Conservation (phyloP, 1,140 invertebrate genomes). For the Nephotettix cincticeps region DNA sequence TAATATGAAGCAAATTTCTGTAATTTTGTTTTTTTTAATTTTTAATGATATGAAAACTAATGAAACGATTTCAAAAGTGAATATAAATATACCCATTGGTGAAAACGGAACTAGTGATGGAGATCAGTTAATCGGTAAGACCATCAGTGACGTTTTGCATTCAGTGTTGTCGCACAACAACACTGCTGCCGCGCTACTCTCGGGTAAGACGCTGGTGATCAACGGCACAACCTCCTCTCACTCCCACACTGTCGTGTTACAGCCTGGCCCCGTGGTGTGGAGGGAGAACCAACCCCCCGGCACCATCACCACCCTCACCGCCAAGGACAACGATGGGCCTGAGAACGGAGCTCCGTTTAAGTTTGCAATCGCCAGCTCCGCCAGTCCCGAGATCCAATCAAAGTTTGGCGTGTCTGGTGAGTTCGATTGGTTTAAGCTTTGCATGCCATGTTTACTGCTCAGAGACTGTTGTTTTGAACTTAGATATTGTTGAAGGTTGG, state of each 20-base stretch:
- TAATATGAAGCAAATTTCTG: too few species aligned
- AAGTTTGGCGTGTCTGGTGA: conserved; percentile 69
- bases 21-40: too few species aligned
- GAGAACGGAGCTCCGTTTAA: conserved; percentile 81
- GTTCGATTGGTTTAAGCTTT: conserved; percentile 28
- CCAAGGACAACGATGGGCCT: conserved; percentile 75
- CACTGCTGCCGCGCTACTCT: neutral
- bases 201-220: too few species aligned
- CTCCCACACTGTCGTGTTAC: neutral
- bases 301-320: conserved; percentile 66
- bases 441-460: conserved; percentile 28
- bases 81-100: too few species aligned
- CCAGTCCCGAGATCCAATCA: conserved; percentile 62
- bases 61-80: too few species aligned
- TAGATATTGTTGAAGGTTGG: too few species aligned
- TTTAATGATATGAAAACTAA: too few species aligned
- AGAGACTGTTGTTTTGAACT: too few species aligned
- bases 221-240: too few species aligned
- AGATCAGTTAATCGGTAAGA: neutral
- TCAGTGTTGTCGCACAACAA: neutral
- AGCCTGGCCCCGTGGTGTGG: conserved; percentile 68
- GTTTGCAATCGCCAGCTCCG: conserved; percentile 66
- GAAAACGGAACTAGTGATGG: too few species aligned
- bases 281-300: conserved; percentile 71
- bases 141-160: neutral